phyloP scores from a whole-genome alignment of 1,140 invertebrate species.

The Drosophila mojavensis region DNA sequence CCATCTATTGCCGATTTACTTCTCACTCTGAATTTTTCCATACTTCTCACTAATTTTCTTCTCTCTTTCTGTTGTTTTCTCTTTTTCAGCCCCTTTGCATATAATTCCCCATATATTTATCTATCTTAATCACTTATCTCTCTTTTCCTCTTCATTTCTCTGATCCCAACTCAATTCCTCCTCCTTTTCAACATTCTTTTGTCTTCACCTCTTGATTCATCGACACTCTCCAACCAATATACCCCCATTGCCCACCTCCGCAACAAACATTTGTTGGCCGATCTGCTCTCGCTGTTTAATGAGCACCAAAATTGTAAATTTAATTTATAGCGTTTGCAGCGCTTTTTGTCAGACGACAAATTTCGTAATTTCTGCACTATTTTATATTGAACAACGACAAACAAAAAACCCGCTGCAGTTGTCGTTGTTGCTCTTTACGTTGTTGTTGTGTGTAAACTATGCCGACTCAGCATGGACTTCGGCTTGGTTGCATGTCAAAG shows the following conservation, averaged over 20 bases:
- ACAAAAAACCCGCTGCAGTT: conserved; percentile 14
- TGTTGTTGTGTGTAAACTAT: conserved; percentile 65
- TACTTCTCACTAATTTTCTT: background rate
- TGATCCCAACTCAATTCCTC: background rate
- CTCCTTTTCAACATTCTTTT: background rate
- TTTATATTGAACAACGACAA: background rate
- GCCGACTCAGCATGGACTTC: conserved; percentile 50
- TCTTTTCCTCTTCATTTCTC: background rate
- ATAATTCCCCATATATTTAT: background rate
- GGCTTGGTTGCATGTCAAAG: conserved; percentile 71
- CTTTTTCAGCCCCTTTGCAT: too few species aligned
- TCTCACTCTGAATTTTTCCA: background rate
- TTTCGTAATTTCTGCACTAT: conserved; percentile 67
- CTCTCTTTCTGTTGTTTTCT: background rate
- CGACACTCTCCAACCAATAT: background rate
- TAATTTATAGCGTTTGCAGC: conserved; percentile 77
- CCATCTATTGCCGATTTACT: background rate
- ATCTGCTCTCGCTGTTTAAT: conserved; percentile 66
- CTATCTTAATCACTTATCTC: too few species aligned
- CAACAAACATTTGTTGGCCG: conserved; percentile 33
- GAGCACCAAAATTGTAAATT: conserved; percentile 81
- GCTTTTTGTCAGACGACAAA: conserved; percentile 82
- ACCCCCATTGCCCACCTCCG: background rate
- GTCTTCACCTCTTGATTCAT: background rate
- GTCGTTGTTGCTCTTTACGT: background rate